Evolutionary conservation across 2,888 invertebrate genomes (phyloP).

Genomic region (Adelphocoris suturalis): DNA sequence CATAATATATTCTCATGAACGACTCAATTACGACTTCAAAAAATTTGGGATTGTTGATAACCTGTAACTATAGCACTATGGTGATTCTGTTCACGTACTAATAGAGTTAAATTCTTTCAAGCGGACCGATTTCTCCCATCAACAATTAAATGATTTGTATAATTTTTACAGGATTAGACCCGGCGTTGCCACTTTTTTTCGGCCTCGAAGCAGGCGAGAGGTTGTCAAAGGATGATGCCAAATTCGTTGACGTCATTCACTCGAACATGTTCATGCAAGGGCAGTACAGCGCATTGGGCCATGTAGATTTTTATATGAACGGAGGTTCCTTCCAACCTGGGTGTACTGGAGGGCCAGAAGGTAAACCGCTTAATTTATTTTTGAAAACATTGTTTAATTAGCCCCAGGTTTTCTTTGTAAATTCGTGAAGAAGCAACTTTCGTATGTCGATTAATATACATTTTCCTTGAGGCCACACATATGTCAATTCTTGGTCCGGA

Average conservation of each 20-base stretch:
- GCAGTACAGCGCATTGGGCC: conserved; percentile 83
- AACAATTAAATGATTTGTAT: no score
- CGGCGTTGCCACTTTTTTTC: conserved; percentile 89
- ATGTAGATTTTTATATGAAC: conserved; percentile 87
- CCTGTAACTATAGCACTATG: no score
- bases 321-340: conserved; percentile 86
- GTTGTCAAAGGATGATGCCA: conserved; percentile 83
- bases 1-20: no score
- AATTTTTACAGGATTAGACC: conserved; percentile 88
- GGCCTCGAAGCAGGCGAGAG: conserved; percentile 79
- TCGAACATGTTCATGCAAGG: conserved; percentile 86
- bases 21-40: no score
- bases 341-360: conserved; percentile 78
- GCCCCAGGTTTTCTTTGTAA: background rate
- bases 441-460: no score
- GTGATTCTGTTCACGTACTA: no score
- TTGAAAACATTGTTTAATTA: background rate
- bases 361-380: background rate
- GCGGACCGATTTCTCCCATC: no score
- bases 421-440: background rate
- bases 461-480: no score
- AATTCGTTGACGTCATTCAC: conserved; percentile 86
- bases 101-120: no score
- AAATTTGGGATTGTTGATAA: no score
- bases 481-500: no score